Evolutionary conservation across 2,113 vertebrate genomes (phyloP), one percentile per base, ranked within the genome.

Genomic region (Galemys pyrenaicus): DNA sequence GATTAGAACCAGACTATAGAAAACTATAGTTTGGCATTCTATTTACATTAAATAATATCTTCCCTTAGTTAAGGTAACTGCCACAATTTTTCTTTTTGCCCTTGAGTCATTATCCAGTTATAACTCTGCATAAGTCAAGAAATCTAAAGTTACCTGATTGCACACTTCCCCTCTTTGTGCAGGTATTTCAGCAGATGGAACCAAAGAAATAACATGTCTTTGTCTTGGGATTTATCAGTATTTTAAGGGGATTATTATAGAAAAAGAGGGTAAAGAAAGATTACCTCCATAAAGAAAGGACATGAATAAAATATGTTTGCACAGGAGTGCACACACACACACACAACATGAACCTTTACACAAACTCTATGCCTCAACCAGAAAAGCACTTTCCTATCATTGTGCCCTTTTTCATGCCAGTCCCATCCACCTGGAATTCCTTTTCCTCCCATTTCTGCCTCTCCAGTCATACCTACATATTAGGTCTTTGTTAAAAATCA

Each of bases 141-240:
- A 83, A 83, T 73, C 46, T 78, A 78, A 88, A 70, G 54, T 58
- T 64, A 84, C 35, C 54, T 91, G 24, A 82, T 81, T 60, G 20
- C 46, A 39, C 35, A 51, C 75, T 84, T 93, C 20, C 49, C 49
- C 46, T 88, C 65, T 74, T 64, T 73, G 11, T 94, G 44, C 28
- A 81, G 75, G 32, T 62, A 16, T 70, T 70, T 73, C 11, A 75
- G 4, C 32, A 86, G 32, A 56, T 39, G 49, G 22, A 87, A 80
- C 32, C 28, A 73, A 64, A 54, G 37, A 90, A 82, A 64, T 58
- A 82, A 91, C 19, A 30, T 73, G 15, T n/a, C 1, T 91, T 49
- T 74, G 10, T 80, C 41, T 71, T 91, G 35, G 41, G 16, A 15
- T 77, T 84, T 96, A n/a, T 83, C 80, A 60, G 54, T 81, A 88